Evolutionary conservation across 2,888 invertebrate genomes (phyloP).

Genomic region (Ophioninae sp.): DNA sequence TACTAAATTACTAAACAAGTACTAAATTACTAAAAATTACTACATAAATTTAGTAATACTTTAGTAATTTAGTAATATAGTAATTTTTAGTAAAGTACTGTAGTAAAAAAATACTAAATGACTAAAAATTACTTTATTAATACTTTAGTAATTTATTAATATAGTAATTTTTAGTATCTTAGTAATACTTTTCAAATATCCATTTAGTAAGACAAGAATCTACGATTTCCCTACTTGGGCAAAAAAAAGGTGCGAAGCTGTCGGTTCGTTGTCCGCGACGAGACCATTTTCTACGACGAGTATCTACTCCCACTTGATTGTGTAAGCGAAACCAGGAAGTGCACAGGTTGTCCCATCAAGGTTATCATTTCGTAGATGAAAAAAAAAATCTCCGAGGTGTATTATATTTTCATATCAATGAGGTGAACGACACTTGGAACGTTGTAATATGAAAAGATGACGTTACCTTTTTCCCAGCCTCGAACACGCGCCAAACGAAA

Average conservation of each 20-base stretch:
- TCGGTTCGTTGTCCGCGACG: not conserved
- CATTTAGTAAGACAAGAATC: not conserved
- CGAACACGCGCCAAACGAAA: not conserved
- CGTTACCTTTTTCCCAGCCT: slow-evolving; percentile 8
- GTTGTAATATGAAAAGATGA: slow-evolving; percentile 11
- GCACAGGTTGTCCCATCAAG: not conserved
- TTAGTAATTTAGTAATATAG: no score
- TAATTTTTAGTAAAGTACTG: no score
- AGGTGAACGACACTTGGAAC: slow-evolving; percentile 46
- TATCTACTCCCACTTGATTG: not conserved
- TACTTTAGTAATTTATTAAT: no score
- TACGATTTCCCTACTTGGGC: not conserved
- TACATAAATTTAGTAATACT: no score
- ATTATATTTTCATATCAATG: not conserved
- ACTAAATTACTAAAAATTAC: no score
- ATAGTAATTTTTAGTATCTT: no score
- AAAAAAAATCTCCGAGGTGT: slow-evolving; percentile 7
- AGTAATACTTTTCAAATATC: no score
- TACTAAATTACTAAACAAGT: no score
- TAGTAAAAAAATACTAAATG: no score
- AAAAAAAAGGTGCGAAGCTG: not conserved
- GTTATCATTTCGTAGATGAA: not conserved
- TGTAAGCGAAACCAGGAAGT: not conserved
- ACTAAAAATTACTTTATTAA: no score
- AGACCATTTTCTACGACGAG: not conserved